Conservation (phyloP, 2,113 vertebrate genomes). For the Trogon surrucura region DNA sequence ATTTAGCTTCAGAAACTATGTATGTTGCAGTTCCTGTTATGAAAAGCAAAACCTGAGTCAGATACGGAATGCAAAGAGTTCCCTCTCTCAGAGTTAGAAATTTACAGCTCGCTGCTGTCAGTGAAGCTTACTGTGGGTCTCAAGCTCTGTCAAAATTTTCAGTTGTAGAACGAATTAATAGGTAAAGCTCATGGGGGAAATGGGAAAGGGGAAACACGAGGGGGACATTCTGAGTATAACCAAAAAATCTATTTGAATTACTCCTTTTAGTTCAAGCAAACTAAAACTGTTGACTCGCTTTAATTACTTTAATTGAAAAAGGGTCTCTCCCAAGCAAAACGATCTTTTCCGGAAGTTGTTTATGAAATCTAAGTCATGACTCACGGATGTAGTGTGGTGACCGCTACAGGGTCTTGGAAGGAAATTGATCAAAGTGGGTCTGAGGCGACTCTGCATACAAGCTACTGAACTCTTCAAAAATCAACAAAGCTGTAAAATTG, state of each 20-base stretch:
- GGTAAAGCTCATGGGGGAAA: not conserved
- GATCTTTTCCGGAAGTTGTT: not conserved
- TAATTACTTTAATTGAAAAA: not conserved
- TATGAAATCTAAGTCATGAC: not conserved
- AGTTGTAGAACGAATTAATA: not conserved
- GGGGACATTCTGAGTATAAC: not conserved
- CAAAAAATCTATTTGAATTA: not conserved
- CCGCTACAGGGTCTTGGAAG: not conserved
- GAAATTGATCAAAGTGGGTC: not conserved
- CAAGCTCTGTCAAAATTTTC: not conserved
- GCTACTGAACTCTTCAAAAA: not conserved
- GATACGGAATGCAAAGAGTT: not conserved
- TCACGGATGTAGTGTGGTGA: not conserved
- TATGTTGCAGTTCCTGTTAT: not conserved
- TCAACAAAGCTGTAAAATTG: not conserved
- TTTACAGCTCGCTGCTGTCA: not conserved
- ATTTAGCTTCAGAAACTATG: not conserved
- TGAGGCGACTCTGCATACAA: not conserved
- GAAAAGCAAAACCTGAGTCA: not conserved
- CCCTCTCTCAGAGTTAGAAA: not conserved
- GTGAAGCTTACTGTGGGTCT: not conserved
- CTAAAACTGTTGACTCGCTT: not conserved
- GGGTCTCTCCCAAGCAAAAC: not conserved
- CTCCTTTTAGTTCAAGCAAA: not conserved
- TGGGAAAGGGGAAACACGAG: not conserved